phyloP scores from a whole-genome alignment of 2,888 invertebrate genomes.

The Noctua fimbriata region DNA sequence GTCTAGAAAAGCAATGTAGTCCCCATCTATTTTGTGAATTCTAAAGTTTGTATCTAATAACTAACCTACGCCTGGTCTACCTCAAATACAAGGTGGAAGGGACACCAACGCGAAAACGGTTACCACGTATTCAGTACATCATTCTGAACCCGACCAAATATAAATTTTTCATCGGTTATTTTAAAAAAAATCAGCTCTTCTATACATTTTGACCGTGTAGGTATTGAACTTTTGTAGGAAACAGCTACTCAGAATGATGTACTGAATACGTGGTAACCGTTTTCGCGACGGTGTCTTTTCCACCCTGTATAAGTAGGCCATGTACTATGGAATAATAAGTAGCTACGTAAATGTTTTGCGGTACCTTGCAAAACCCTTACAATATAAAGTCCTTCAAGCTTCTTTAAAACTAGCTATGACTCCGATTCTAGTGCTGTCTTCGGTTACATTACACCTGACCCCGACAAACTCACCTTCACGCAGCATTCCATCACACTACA shows the following conservation, averaged over 20 bases:
- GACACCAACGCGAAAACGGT: too few relatives aligned
- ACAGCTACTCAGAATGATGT: too few relatives aligned
- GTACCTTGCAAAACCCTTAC: neutral
- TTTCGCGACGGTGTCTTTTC: too few relatives aligned
- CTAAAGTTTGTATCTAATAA: neutral
- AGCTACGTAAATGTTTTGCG: neutral
- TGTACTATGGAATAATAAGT: neutral
- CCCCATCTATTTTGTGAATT: neutral
- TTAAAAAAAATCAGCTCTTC: too few relatives aligned
- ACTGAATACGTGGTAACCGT: too few relatives aligned
- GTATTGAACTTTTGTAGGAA: too few relatives aligned
- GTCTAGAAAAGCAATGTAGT: neutral
- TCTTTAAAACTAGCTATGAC: neutral
- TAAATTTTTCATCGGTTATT: too few relatives aligned
- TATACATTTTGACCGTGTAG: too few relatives aligned
- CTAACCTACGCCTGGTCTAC: neutral
- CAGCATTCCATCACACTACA: constrained; percentile 48
- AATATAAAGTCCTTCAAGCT: neutral
- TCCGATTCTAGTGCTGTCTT: neutral
- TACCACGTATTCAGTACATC: too few relatives aligned
- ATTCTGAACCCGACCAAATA: too few relatives aligned
- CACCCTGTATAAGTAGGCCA: neutral
- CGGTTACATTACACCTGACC: constrained; percentile 16
- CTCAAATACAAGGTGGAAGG: neutral
- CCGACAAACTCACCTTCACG: constrained; percentile 23